Conservation (phyloP, 2,888 invertebrate species). For the Liopterus haemorrhoidalis region DNA sequence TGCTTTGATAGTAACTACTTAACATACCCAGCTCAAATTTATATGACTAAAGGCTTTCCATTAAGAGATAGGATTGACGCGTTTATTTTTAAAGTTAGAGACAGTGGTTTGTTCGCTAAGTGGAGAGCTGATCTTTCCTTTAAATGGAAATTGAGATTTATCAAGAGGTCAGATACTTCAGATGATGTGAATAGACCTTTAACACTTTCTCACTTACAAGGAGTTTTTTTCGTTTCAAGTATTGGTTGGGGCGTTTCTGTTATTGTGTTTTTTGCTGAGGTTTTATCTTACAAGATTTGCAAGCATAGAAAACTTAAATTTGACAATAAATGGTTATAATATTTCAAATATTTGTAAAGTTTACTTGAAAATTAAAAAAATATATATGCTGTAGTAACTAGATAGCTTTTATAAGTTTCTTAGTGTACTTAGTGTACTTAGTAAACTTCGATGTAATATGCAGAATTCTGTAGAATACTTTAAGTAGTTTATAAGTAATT, state of each 20-base stretch:
- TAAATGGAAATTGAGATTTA: background rate
- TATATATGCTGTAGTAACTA: too few relatives aligned
- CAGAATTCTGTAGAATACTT: too few relatives aligned
- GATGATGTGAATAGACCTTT: background rate
- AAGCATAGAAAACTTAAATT: too few relatives aligned
- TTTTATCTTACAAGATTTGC: background rate
- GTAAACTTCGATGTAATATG: too few relatives aligned
- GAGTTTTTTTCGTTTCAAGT: slow-evolving; percentile 4
- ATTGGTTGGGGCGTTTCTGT: background rate
- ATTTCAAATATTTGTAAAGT: too few relatives aligned
- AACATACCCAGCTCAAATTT: background rate
- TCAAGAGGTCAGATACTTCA: too few relatives aligned
- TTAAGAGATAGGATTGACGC: slow-evolving; percentile 7
- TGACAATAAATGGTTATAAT: too few relatives aligned
- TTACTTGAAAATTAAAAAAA: too few relatives aligned
- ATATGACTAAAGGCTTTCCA: slow-evolving; percentile 16
- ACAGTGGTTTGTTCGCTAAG: background rate
- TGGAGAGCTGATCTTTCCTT: slow-evolving; percentile 10
- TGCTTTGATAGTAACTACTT: slow-evolving; percentile 34
- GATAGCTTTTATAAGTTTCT: too few relatives aligned
- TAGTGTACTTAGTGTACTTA: too few relatives aligned
- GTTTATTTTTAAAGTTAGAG: background rate
- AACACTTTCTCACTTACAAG: slow-evolving; percentile 9
- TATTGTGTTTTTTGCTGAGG: background rate
- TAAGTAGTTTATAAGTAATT: too few relatives aligned